These are phyloP conservation scores for Tyrannus savana DNA, from an alignment of 2,113 vertebrate genomes.

Conservation along the genomic window DNA sequence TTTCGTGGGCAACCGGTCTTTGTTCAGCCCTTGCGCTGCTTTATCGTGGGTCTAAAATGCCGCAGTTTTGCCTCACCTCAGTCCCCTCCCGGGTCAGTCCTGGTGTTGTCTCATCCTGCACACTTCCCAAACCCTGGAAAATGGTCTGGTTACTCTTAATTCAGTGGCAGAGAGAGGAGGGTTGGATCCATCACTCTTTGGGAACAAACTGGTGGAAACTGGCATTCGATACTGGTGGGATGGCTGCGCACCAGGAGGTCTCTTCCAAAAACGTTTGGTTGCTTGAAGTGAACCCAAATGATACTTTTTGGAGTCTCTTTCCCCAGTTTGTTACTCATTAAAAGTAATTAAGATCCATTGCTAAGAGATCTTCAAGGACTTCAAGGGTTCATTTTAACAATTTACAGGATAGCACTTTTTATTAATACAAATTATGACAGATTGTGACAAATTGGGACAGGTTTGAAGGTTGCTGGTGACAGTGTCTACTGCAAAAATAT, in stretches of 20 bases:
- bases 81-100: neutral
- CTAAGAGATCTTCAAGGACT: no score
- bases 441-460: no score
- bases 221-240: no score
- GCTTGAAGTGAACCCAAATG: neutral
- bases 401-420: no score
- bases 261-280: neutral
- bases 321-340: neutral
- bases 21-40: no score
- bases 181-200: neutral
- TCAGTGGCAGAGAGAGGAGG: neutral
- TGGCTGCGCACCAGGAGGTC: neutral
- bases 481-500: no score
- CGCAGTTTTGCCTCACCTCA: neutral
- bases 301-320: neutral
- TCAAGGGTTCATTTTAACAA: no score
- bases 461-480: no score
- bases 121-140: neutral
- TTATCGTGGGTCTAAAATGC: neutral
- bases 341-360: neutral
- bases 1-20: neutral
- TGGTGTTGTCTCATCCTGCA: neutral
- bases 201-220: neutral
- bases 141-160: neutral
- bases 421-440: no score